Percentiles rank a stretch among this genome's conserved stretches.
These are phyloP conservation scores for Sturnus vulgaris DNA, from an alignment of 2,113 vertebrate species.

Conservation along the genomic window DNA sequence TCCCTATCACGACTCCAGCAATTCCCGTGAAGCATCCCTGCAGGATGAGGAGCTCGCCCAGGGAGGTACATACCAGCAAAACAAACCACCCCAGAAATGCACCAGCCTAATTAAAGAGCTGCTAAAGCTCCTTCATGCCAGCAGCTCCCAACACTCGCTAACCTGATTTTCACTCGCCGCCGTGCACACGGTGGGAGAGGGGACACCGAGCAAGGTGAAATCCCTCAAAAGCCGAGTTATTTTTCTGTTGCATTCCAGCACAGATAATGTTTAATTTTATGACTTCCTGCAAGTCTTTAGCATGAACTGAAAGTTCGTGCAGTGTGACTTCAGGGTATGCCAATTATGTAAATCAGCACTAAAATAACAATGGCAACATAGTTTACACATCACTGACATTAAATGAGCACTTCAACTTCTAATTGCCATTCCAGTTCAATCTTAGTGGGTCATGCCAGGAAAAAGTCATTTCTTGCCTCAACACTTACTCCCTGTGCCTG, in stretches of 20 bases:
- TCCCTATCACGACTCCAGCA: neutral
- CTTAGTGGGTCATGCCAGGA: conserved; percentile 61
- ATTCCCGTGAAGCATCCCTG: fast-evolving
- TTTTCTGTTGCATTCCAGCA: conserved; percentile 46
- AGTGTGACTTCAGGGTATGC: conserved; percentile 64
- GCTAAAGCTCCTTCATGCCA: neutral
- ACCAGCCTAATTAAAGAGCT: neutral
- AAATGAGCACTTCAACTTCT: conserved; percentile 69
- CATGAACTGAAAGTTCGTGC: conserved; percentile 28
- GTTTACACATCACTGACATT: conserved; percentile 71
- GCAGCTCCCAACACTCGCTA: neutral
- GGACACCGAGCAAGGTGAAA: neutral
- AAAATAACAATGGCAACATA: conserved; percentile 70
- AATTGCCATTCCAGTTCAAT: conserved; percentile 73
- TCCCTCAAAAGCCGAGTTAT: conserved; percentile 10
- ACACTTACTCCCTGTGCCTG: conserved; percentile 38
- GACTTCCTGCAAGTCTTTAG: conserved; percentile 70
- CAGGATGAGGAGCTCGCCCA: neutral
- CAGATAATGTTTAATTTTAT: conserved; percentile 70
- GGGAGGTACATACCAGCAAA: neutral
- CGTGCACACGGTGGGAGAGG: fast-evolving
- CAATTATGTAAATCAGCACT: conserved; percentile 74
- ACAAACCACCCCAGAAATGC: neutral
- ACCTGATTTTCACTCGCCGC: fast-evolving
- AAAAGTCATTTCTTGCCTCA: conserved; percentile 66